Percentiles rank a stretch among this genome's conserved stretches.
phyloP scores from a whole-genome alignment of 2,888 invertebrate genomes.

The Rhodophaea formosa region DNA sequence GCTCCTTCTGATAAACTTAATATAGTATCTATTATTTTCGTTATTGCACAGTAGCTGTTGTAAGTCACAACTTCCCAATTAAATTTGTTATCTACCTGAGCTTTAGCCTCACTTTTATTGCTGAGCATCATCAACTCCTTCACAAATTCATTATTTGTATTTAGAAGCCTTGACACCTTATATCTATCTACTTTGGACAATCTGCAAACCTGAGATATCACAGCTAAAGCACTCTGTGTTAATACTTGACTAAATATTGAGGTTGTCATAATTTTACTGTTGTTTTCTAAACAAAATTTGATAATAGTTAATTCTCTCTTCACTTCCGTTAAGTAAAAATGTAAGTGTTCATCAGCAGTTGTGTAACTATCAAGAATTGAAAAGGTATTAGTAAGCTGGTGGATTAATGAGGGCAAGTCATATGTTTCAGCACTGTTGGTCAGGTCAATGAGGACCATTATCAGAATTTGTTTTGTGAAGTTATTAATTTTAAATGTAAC shows the following conservation, averaged over 20 bases:
- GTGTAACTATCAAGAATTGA: conserved; percentile 72
- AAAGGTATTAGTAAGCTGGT: conserved; percentile 71
- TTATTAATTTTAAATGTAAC: conserved; percentile 74
- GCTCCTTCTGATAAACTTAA: conserved; percentile 58
- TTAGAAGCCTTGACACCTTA: conserved; percentile 72
- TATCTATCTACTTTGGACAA: conserved; percentile 74
- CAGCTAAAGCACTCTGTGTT: conserved; percentile 70
- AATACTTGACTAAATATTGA: conserved; percentile 71
- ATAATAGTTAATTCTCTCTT: conserved; percentile 74
- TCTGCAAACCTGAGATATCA: conserved; percentile 76
- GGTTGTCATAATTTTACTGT: conserved; percentile 75
- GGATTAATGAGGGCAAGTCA: conserved; percentile 66
- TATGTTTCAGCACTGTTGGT: conserved; percentile 73
- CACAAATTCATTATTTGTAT: conserved; percentile 68
- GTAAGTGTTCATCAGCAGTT: conserved; percentile 64
- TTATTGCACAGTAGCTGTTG: conserved; percentile 76
- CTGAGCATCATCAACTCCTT: conserved; percentile 56
- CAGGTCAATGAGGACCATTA: conserved; percentile 73
- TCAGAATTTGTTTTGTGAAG: conserved; percentile 74
- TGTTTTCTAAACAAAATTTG: conserved; percentile 75
- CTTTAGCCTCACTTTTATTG: conserved; percentile 43
- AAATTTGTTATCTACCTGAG: conserved; percentile 37
- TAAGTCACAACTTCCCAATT: conserved; percentile 76
- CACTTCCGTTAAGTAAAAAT: conserved; percentile 74
- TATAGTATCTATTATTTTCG: conserved; percentile 73